phyloP scores from a whole-genome alignment of 2,888 invertebrate genomes.

The Hydraecia micacea region DNA sequence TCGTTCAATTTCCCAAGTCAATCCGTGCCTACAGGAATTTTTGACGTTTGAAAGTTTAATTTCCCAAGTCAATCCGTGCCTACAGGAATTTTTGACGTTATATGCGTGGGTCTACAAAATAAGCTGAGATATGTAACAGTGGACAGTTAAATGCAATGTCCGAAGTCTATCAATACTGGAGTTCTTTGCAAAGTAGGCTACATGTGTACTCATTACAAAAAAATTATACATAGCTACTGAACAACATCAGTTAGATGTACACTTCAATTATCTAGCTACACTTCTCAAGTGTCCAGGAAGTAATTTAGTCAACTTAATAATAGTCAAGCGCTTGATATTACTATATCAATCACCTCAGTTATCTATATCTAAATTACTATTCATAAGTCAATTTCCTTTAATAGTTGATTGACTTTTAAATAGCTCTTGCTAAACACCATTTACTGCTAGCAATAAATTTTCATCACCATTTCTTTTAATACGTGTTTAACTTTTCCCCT shows the following conservation, averaged over 20 bases:
- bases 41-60: background rate
- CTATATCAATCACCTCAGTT: constrained; percentile 31
- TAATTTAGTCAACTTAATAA: constrained; percentile 49
- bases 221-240: background rate
- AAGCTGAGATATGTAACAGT: background rate
- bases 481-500: background rate
- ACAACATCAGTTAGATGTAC: background rate
- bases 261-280: constrained; percentile 15
- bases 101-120: no score
- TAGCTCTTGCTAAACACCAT: constrained; percentile 34
- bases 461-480: constrained; percentile 9
- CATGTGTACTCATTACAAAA: background rate
- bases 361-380: constrained; percentile 35
- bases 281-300: constrained; percentile 43
- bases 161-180: background rate
- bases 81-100: background rate
- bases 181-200: background rate
- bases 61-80: background rate
- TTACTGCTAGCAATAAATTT: constrained; percentile 34
- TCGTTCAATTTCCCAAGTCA: background rate
- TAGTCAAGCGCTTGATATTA: constrained; percentile 29
- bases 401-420: constrained; percentile 51
- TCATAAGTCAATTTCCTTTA: constrained; percentile 50
- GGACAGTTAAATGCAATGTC: background rate
- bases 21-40: background rate